phyloP scores from a whole-genome alignment of 2,797 vertebrate genomes.

The Spheniscus humboldti region DNA sequence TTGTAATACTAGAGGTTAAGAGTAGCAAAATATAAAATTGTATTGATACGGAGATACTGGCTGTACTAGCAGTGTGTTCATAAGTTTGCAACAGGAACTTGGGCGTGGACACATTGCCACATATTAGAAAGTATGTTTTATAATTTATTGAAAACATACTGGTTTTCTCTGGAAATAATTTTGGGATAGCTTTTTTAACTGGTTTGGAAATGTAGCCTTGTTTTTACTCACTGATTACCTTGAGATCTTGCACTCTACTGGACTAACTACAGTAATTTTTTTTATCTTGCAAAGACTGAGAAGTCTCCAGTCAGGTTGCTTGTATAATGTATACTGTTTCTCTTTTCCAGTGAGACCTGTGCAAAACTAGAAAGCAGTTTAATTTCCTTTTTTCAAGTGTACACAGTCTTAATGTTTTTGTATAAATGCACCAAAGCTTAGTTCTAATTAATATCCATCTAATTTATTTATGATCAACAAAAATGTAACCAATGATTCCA shows the following conservation, averaged over 20 bases:
- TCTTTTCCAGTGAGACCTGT: background rate
- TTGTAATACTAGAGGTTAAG: background rate
- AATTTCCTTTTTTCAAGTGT: background rate
- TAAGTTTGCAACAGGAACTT: background rate
- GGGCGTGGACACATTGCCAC: background rate
- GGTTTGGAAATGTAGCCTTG: background rate
- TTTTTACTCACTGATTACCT: background rate
- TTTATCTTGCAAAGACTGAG: background rate
- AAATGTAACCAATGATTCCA: background rate
- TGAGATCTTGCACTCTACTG: background rate
- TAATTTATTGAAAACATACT: background rate
- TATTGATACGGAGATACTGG: background rate
- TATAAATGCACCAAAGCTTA: conserved; percentile 6
- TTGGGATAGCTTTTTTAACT: background rate
- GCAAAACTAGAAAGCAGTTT: background rate
- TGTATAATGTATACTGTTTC: background rate
- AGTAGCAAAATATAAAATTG: background rate
- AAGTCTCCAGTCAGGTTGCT: background rate
- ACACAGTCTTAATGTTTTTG: background rate
- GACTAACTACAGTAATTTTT: background rate
- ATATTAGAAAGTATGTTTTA: background rate
- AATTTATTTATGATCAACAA: background rate
- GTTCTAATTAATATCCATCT: background rate
- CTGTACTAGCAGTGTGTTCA: background rate
- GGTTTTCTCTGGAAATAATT: background rate